Conservation (phyloP, 2,888 invertebrate species). For the Eupithecia pulchellata region DNA sequence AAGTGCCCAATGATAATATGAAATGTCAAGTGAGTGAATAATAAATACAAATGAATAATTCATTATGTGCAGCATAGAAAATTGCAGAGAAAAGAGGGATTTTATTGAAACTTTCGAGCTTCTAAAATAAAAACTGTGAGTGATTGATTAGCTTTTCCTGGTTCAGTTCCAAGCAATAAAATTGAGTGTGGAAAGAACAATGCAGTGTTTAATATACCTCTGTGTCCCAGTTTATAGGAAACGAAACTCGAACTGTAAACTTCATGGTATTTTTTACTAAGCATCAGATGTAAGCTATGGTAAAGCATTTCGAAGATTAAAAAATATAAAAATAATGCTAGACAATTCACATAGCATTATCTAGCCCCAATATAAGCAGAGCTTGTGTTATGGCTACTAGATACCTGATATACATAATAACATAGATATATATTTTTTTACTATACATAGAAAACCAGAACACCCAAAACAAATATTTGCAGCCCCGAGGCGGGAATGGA, state of each 20-base stretch:
- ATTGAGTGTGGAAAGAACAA: constrained; percentile 9
- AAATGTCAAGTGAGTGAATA: background rate
- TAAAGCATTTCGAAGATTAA: background rate
- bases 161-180: constrained; percentile 18
- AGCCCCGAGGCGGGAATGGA: too few species aligned
- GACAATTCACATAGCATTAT: too few species aligned
- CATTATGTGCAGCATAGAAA: background rate
- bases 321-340: too few species aligned
- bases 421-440: too few species aligned
- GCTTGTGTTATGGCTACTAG: too few species aligned
- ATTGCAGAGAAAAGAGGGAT: background rate
- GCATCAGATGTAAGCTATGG: background rate
- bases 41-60: background rate
- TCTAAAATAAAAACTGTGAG: background rate
- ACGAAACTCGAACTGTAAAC: constrained; percentile 34
- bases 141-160: constrained; percentile 12
- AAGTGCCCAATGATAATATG: background rate
- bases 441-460: too few species aligned
- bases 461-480: too few species aligned
- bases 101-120: background rate
- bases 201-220: constrained; percentile 4
- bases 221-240: constrained; percentile 11
- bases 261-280: background rate
- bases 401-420: too few species aligned
- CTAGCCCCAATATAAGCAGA: too few species aligned